Percentiles rank a stretch among this genome's conserved stretches.
These are phyloP conservation scores for Chromobotia macracanthus DNA, from an alignment of 2,797 vertebrate species.

Conservation along the genomic window DNA sequence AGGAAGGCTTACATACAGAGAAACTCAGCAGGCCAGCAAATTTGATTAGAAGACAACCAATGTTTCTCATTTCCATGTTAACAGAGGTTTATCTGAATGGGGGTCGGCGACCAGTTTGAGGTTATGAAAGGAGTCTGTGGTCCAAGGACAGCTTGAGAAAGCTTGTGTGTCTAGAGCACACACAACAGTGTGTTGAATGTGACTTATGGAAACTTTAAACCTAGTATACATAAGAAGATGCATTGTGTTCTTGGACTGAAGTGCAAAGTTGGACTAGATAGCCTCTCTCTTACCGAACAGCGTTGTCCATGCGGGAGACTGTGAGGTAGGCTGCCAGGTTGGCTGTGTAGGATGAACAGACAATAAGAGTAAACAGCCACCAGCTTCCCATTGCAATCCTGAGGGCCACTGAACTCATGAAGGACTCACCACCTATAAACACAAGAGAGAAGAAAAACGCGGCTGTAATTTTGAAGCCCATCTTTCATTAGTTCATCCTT, in stretches of 20 bases:
- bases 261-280: conserved; percentile 9
- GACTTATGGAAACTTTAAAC: too few species aligned
- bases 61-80: not conserved
- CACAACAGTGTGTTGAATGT: too few species aligned
- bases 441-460: not conserved
- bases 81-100: not conserved
- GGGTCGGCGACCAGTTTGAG: too few species aligned
- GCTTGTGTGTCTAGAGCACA: not conserved
- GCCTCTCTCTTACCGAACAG: conserved; percentile 85
- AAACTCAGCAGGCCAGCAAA: too few species aligned
- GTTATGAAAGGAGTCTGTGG: not conserved
- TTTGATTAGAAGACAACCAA: too few species aligned
- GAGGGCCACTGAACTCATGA: conserved; percentile 90
- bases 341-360: conserved; percentile 97
- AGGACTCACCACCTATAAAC: conserved; percentile 86
- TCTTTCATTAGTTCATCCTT: not conserved
- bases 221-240: too few species aligned
- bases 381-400: conserved; percentile 98
- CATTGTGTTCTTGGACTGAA: not conserved
- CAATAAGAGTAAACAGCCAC: conserved; percentile 99
- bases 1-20: too few species aligned
- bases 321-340: conserved; percentile 98
- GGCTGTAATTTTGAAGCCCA: too few species aligned
- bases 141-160: not conserved
- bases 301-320: conserved; percentile 95